Conservation (phyloP, 2,888 invertebrate genomes). For the Eubasilissa splendida region DNA sequence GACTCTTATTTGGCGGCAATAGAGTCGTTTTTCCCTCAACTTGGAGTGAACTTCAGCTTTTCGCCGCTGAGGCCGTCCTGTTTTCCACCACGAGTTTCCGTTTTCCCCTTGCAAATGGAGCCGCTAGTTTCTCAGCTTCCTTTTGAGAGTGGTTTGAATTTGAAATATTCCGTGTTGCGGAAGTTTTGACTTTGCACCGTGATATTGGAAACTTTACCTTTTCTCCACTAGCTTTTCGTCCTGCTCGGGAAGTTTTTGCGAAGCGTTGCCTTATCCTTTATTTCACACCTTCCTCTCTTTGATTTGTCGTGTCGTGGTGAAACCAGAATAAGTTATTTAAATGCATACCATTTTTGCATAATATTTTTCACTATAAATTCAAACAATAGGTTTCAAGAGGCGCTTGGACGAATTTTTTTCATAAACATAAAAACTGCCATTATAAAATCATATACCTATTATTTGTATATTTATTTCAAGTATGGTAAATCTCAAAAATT, state of each 20-base stretch:
- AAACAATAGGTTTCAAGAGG: too few relatives aligned
- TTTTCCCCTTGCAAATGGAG: conserved; percentile 54
- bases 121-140: conserved; percentile 45
- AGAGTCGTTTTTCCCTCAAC: too few relatives aligned
- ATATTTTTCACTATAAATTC: too few relatives aligned
- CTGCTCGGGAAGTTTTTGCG: conserved; percentile 14
- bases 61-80: not conserved
- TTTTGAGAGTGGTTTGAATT: conserved; percentile 52
- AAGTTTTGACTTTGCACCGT: conserved; percentile 42
- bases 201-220: conserved; percentile 41
- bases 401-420: too few relatives aligned
- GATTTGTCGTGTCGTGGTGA: conserved; percentile 2
- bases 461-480: too few relatives aligned
- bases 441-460: too few relatives aligned
- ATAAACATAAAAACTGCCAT: too few relatives aligned
- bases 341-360: too few relatives aligned
- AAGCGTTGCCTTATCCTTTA: conserved; percentile 8
- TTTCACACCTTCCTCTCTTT: conserved; percentile 24
- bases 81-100: conserved; percentile 45
- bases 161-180: conserved; percentile 45
- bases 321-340: too few relatives aligned
- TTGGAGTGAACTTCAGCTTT: not conserved
- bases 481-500: too few relatives aligned
- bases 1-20: too few relatives aligned
- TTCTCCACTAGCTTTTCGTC: conserved; percentile 22